Evolutionary conservation across 2,888 invertebrate species (phyloP).

Genomic region (Gerris lacustris): DNA sequence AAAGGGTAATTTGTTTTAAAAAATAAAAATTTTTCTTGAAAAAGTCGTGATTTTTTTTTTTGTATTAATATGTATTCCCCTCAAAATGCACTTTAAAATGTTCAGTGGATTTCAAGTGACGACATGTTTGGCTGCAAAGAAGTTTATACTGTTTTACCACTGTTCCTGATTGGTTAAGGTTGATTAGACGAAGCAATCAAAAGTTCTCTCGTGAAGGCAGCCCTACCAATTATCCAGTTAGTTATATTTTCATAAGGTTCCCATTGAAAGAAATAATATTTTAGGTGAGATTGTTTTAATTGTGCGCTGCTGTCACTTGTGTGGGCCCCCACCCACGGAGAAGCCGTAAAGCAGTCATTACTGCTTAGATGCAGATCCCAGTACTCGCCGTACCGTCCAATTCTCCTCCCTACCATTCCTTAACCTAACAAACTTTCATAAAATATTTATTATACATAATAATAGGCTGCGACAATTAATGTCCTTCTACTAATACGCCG

Average conservation of each 20-base stretch:
- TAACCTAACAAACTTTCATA: not conserved
- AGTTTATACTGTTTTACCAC: no score
- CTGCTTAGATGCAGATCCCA: not conserved
- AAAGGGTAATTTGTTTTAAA: no score
- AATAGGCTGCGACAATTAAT: slow-evolving; percentile 1
- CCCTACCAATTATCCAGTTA: not conserved
- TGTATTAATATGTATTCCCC: no score
- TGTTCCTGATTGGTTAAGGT: no score
- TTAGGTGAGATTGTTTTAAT: slow-evolving; percentile 3
- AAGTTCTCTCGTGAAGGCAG: not conserved
- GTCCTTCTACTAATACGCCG: not conserved
- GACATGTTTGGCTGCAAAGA: no score
- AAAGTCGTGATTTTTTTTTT: no score
- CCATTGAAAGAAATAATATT: not conserved
- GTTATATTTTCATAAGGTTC: not conserved
- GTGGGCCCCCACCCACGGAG: slow-evolving; percentile 3
- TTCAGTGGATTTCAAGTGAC: no score
- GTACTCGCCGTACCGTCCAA: not conserved
- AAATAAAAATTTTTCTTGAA: no score
- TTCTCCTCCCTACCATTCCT: not conserved
- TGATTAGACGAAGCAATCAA: no score
- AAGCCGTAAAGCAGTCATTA: slow-evolving; percentile 3
- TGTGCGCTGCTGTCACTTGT: not conserved
- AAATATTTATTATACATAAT: slow-evolving; percentile 5
- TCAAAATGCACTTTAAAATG: no score